Base-by-base conservation (phyloP, 1,140 invertebrate species). In the Brachionus rubens region DNA sequence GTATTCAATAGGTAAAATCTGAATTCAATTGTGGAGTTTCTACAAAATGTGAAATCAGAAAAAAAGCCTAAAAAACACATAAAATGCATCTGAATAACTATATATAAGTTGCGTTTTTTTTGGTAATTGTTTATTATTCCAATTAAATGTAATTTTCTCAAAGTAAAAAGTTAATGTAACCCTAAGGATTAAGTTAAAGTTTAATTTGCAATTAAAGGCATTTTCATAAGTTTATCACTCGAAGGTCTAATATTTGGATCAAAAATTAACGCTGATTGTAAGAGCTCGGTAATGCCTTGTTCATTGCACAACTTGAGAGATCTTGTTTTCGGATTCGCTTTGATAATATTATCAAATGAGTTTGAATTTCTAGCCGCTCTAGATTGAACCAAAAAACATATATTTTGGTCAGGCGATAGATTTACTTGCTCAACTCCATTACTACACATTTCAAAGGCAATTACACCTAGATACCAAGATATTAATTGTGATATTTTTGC, bases 381-480 rank as follows among this genome's bases (percentile, higher is more conserved):
- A 16, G 26, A 33, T 12, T 65, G 26, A 4, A 65, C 10, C n/a
- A 24, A 7, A 43, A 14, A 21, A 24, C 59, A 65, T 24, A 43
- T 24, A 65, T 65, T 65, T 41, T 0, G 9, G 24, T 43, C 40
- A 30, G 59, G 9, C 21, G 30, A 10, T 41, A 65, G 2, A 41
- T 41, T 65, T 14, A 40, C 9, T 24, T 46, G 40, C 26, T 65
- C 59, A 12, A 65, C 14, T 46, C 59, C 59, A 65, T 46, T 65
- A 26, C 36, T 43, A 41, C 59, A 65, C 59, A 65, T 65, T 65
- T 65, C 59, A 65, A 65, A 65, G 12, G 16, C 59, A 65, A 65
- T 65, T 41, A 65, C 16, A 14, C 59, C 59, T 14, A 65, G 43
- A 65, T 65, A 65, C 59, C 59, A 65, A 12, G 36, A 43, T 24